A percentile compares a stretch with the other conserved stretches of the same genome.
phyloP scores from a whole-genome alignment of 2,797 vertebrate species.

The Tragopan temminckii region DNA sequence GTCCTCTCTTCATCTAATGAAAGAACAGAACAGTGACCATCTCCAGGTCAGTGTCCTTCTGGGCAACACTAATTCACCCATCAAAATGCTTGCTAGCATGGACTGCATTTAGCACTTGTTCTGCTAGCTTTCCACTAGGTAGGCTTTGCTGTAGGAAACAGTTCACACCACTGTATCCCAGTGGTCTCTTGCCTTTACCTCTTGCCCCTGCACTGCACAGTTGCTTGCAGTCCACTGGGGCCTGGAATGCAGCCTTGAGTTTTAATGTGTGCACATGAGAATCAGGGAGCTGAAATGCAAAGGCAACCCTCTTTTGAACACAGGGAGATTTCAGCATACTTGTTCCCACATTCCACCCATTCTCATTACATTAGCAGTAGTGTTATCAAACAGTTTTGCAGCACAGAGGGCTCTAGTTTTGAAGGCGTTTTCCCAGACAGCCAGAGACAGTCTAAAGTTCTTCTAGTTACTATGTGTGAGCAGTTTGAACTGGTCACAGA shows the following conservation, averaged over 20 bases:
- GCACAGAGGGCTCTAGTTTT: background rate
- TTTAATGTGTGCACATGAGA: background rate
- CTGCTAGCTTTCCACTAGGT: background rate
- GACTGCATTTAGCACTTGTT: background rate
- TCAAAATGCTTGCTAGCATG: background rate
- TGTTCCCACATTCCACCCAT: background rate
- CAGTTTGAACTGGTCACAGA: background rate
- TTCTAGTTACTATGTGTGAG: background rate
- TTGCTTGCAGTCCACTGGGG: background rate
- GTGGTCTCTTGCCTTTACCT: background rate
- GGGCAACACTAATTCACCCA: background rate
- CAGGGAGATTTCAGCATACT: background rate
- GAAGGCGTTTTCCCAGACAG: background rate
- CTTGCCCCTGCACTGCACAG: background rate
- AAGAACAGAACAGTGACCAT: accelerated
- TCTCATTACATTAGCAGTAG: background rate
- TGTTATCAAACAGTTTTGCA: background rate
- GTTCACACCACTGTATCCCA: background rate
- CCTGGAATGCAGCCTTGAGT: background rate
- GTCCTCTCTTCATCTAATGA: background rate
- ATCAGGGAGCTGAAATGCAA: background rate
- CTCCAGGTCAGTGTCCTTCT: background rate
- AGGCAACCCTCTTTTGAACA: background rate
- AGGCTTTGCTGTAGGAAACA: background rate
- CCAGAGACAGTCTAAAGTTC: background rate